Percentiles rank a stretch among this genome's conserved stretches.
Conservation (phyloP, 2,113 vertebrate genomes). For the Melanerpes formicivorus region DNA sequence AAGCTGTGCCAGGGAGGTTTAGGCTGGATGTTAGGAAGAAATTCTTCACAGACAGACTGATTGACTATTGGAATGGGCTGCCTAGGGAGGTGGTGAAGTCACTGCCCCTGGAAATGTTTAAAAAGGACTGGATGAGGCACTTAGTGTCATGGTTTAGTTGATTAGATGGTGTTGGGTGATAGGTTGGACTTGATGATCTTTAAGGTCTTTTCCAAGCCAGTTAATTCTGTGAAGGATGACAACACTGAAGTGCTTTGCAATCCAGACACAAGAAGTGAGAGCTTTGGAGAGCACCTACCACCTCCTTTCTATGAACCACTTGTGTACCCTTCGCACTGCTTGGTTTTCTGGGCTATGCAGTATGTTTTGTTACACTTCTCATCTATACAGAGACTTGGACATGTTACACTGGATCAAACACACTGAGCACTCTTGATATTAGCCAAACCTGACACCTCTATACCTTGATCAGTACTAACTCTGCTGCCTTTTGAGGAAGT, state of each 20-base stretch:
- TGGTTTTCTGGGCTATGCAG: background rate
- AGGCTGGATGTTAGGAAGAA: too few relatives aligned
- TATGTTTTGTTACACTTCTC: background rate
- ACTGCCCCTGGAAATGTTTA: too few relatives aligned
- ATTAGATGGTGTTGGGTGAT: too few relatives aligned
- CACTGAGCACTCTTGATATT: accelerated
- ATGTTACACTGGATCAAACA: accelerated
- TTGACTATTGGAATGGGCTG: too few relatives aligned
- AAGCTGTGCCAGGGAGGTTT: too few relatives aligned
- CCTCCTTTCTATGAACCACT: background rate
- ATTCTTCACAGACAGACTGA: too few relatives aligned
- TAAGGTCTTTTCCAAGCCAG: too few relatives aligned
- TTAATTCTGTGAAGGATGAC: too few relatives aligned
- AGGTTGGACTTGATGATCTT: too few relatives aligned
- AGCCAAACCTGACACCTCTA: background rate
- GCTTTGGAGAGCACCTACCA: background rate
- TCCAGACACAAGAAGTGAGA: background rate
- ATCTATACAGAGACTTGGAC: background rate
- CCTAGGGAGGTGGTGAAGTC: too few relatives aligned
- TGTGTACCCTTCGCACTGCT: accelerated
- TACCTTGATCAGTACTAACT: background rate
- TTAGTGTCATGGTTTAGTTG: too few relatives aligned
- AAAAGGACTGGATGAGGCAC: too few relatives aligned
- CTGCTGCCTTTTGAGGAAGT: background rate
- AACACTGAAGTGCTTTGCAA: background rate